A percentile compares a stretch with the other conserved stretches of the same genome.
phyloP scores from a whole-genome alignment of 2,888 invertebrate genomes.

The Coleophora deauratella region DNA sequence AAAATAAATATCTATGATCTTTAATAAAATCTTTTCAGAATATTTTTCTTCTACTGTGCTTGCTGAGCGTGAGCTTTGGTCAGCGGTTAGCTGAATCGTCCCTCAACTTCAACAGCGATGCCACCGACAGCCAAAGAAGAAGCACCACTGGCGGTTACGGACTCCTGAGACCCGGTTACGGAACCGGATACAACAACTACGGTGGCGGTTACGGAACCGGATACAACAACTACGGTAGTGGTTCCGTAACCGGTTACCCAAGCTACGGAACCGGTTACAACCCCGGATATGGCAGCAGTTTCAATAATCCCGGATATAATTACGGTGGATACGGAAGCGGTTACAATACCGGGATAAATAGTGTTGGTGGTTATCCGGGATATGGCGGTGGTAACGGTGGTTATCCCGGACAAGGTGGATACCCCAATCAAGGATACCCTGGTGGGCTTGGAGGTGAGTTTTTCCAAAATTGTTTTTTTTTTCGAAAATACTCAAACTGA shows the following conservation, averaged over 20 bases:
- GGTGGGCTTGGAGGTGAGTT: conserved; percentile 7
- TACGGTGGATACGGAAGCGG: neutral
- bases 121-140: conserved; percentile 31
- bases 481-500: no score
- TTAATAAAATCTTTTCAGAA: conserved; percentile 32
- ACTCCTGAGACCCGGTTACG: conserved; percentile 35
- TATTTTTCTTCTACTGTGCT: conserved; percentile 40
- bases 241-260: conserved; percentile 9
- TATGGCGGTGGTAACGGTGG: conserved; percentile 14
- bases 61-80: conserved; percentile 35
- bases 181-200: conserved; percentile 17
- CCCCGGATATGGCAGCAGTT: conserved; percentile 2
- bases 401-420: conserved; percentile 23
- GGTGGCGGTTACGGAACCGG: conserved; percentile 21
- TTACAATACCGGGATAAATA: neutral
- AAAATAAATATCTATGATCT: no score
- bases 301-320: neutral
- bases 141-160: conserved; percentile 48
- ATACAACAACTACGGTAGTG: conserved; percentile 17
- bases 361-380: conserved; percentile 2
- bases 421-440: conserved; percentile 6
- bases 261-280: conserved; percentile 7
- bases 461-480: neutral
- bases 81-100: conserved; percentile 37
- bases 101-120: conserved; percentile 25